These are phyloP conservation scores for Calosoma granatense DNA, from an alignment of 1,140 invertebrate genomes.

Conservation along the genomic window DNA sequence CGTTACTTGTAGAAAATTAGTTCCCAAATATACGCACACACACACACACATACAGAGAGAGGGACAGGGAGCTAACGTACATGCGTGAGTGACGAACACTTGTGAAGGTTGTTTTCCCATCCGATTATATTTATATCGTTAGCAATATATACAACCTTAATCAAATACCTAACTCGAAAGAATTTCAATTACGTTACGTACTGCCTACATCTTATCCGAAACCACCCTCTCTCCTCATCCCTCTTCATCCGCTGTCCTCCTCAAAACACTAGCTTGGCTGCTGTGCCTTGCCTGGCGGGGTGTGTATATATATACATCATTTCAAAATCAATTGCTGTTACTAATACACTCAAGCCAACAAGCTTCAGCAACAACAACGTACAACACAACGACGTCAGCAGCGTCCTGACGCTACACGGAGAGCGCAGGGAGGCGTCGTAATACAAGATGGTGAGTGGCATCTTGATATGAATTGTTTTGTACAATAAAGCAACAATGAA, in stretches of 20 bases:
- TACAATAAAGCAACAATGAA: too few species aligned
- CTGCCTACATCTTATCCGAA: not conserved
- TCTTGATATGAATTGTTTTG: too few species aligned
- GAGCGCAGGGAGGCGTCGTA: not conserved
- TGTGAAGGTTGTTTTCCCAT: conserved; percentile 5
- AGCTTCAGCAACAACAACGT: not conserved
- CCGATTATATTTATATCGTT: conserved; percentile 9
- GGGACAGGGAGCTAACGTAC: too few species aligned
- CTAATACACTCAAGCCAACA: not conserved
- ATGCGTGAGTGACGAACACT: too few species aligned
- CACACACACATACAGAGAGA: not conserved
- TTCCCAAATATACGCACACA: not conserved
- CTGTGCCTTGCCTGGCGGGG: too few species aligned
- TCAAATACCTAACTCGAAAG: conserved; percentile 9
- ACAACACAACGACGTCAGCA: not conserved
- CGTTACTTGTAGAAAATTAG: conserved; percentile 4
- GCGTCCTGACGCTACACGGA: not conserved
- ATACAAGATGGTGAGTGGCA: too few species aligned
- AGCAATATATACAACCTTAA: conserved; percentile 7
- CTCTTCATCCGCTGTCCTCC: not conserved
- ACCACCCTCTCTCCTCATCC: not conserved
- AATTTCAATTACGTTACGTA: conserved; percentile 8
- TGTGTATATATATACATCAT: conserved; percentile 1
- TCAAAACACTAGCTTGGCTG: too few species aligned
- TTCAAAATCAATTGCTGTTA: conserved; percentile 7